Evolutionary conservation across 2,113 vertebrate species (phyloP), one percentile per base, ranked within the genome.

Genomic region (Austrofundulus limnaeus): DNA sequence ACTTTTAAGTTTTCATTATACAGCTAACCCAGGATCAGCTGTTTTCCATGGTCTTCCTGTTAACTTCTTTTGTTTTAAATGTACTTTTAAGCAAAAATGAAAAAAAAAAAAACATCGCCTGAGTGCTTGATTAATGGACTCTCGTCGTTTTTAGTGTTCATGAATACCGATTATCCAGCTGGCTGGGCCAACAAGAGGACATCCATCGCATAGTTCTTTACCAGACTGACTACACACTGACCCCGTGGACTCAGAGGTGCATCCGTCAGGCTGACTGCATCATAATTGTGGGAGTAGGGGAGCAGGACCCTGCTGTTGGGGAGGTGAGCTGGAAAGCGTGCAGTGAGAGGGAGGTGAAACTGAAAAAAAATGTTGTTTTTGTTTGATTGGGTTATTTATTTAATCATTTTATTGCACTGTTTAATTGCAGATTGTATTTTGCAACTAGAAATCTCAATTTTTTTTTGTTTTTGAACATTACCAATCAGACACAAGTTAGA

Each of bases 161-260:
- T 0, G 96, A 98, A 78, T 98, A 98, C 81, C 92, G 96, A 0
- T 91, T 99, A 9, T 97, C 93, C 41, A 97, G 95, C 88, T 98
- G 96, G 97, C 86, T 98, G 83, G 96, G 95, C 1, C 97, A 98
- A 78, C 96, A 98, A 87, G 96, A 99, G 77, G 97, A 98, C 64
- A 92, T 95, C 54, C 96, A 99, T 87, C 93, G 95, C 3, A 96
- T 98, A 0, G 96, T 98, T 52, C 92, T 98, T 1, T 98, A 98
- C 88, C 97, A 98, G 91, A 94, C 96, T 0, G 96, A 98, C 83
- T 82, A 91, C 90, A 92, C 88, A 0, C 92, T 98, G 17, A 97
- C 96, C 0, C 95, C 96, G 0, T 98, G 97, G 97, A 98, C 96
- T 0, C 97, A 97, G 82, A 93, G 95, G 70, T 98, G 96, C 85